A percentile compares a stretch with the other conserved stretches of the same genome.
Evolutionary conservation across 2,888 invertebrate species (phyloP).

Genomic region (Alcis repandata): DNA sequence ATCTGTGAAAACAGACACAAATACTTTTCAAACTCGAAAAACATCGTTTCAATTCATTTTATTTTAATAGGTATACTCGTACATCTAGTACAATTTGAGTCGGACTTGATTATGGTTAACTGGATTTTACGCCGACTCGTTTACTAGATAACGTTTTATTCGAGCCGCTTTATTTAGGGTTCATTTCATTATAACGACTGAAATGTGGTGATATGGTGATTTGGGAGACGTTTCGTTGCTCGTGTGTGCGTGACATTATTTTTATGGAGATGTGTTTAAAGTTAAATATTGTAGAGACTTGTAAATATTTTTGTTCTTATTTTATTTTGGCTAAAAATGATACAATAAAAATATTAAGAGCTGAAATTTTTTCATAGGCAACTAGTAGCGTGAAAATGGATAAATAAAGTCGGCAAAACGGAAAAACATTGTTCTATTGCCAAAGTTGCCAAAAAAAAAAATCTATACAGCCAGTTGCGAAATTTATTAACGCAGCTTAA

Average conservation of each 20-base stretch:
- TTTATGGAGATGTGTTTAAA: neutral
- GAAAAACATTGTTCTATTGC: too few relatives aligned
- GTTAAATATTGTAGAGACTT: neutral
- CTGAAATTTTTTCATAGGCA: too few relatives aligned
- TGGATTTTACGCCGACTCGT: constrained; percentile 11
- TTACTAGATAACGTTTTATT: constrained; percentile 30
- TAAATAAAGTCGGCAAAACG: too few relatives aligned
- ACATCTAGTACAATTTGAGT: constrained; percentile 10
- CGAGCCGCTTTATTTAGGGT: constrained; percentile 2
- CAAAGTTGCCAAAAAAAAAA: too few relatives aligned
- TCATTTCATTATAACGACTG: constrained; percentile 22
- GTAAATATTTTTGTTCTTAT: too few relatives aligned
- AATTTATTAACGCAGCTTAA: too few relatives aligned
- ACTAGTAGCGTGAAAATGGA: too few relatives aligned
- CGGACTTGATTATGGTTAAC: constrained; percentile 7
- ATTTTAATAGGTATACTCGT: neutral
- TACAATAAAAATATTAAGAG: too few relatives aligned
- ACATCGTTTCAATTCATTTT: neutral
- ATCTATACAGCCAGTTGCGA: too few relatives aligned
- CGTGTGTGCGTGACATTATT: neutral
- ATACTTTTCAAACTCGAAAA: neutral
- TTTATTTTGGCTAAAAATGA: too few relatives aligned
- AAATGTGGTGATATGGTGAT: constrained; percentile 17
- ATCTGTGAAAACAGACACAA: too few relatives aligned
- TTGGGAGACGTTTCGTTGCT: neutral